A percentile compares a stretch with the other conserved stretches of the same genome.
These are phyloP conservation scores for Mustela lutreola DNA, from an alignment of 2,113 vertebrate species.

Conservation along the genomic window DNA sequence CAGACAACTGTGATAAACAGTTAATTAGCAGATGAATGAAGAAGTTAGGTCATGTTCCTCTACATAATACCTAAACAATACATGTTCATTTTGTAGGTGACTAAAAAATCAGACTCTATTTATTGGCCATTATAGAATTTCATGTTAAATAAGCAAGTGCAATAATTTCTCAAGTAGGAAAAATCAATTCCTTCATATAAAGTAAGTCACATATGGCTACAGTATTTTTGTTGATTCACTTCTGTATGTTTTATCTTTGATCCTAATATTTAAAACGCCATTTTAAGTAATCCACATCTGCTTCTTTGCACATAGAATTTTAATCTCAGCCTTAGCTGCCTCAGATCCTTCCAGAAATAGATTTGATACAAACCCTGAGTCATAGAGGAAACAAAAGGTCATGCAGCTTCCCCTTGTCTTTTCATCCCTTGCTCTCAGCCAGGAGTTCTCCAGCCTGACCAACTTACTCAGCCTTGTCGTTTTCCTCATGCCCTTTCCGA, in stretches of 20 bases:
- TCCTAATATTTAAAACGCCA: slow-evolving; percentile 1
- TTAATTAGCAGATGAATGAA: neutral
- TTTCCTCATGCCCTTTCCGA: neutral
- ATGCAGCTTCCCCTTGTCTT: neutral
- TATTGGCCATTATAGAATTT: neutral
- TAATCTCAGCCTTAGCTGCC: neutral
- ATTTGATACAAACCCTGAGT: neutral
- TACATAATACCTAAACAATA: neutral
- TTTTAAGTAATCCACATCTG: slow-evolving; percentile 41
- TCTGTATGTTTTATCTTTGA: slow-evolving; percentile 38
- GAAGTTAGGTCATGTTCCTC: neutral
- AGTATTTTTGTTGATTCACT: neutral
- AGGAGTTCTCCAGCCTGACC: no score
- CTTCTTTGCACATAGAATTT: neutral
- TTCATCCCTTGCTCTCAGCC: neutral
- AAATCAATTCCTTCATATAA: neutral
- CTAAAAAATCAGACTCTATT: neutral
- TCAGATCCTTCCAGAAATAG: slow-evolving; percentile 6
- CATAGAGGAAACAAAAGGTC: neutral
- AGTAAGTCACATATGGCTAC: neutral
- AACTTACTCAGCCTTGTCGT: no score
- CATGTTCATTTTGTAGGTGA: neutral
- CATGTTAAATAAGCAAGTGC: neutral
- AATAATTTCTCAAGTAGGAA: neutral
- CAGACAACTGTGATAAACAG: neutral